Evolutionary conservation across 2,113 vertebrate species (phyloP), one percentile per base, ranked within the genome.

Genomic region (Brachyhypopomus gauderio): DNA sequence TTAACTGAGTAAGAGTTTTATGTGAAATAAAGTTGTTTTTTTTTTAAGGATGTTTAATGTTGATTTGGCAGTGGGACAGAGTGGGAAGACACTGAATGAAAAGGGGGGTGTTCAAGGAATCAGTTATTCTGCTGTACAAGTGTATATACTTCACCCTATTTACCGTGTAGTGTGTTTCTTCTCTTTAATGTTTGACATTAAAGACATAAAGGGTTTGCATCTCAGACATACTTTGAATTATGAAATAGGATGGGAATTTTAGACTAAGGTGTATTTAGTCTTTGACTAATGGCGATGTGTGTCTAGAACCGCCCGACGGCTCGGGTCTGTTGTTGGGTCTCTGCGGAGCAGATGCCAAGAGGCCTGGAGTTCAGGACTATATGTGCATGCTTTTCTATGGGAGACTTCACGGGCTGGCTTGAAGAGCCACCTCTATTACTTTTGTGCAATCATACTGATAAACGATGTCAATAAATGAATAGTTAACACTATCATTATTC

Each of bases 1-100:
- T 79, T 72, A 75, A 41, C 79, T 56, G 64, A 75, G 52, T 16
- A 23, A 77, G 63, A 71, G 80, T 92, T 92, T 91, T 92, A 89
- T 89, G 89, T 84, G 73, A 85, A 83, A 30, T 30, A 30, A 30
- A 30, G 30, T 1, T 38, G 78, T 41, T 41, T 45, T 45, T 45
- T 45, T 45, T 45, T 45, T 45, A 82, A 88, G 85, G 66, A 82
- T 80, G 82, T 91, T 92, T 93, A 93, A 89, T 82, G 83, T 88
- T 89, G 77, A 66, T 89, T 88, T 87, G 84, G 85, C 60, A 82
- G 75, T 85, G 69, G 79, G 48, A 14, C 72, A 72, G 56, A 80
- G 80, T 67, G 17, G 30, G 75, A 79, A 12, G 45, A 52, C 12
- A 14, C 45, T 52, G 45, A 52, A 52, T 12, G 45, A 45, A 30